These are phyloP conservation scores for Apodemia hepburni DNA, from an alignment of 2,888 invertebrate genomes.

Conservation along the genomic window DNA sequence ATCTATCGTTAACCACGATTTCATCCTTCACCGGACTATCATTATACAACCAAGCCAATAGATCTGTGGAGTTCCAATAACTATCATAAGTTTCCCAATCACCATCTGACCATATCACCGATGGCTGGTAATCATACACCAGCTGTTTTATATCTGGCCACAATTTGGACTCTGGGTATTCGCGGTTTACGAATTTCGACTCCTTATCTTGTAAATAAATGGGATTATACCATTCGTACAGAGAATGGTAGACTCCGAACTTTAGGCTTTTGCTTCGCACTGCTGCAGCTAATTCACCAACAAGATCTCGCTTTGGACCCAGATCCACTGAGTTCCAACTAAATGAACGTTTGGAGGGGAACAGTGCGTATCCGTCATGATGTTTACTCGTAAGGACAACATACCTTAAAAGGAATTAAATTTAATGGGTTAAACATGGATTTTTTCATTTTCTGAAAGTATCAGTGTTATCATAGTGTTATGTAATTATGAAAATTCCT, in stretches of 20 bases:
- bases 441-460: too few relatives aligned
- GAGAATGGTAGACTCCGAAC: constrained; percentile 92
- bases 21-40: constrained; percentile 93
- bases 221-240: constrained; percentile 94
- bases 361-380: constrained; percentile 92
- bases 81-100: constrained; percentile 93
- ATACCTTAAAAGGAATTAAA: constrained; percentile 79
- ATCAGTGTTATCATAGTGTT: too few relatives aligned
- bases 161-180: constrained; percentile 86
- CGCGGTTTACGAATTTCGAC: constrained; percentile 80
- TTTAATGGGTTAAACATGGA: too few relatives aligned
- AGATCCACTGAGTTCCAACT: constrained; percentile 92
- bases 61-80: constrained; percentile 92
- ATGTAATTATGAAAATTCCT: too few relatives aligned
- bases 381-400: constrained; percentile 93
- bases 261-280: constrained; percentile 83
- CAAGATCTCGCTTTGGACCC: constrained; percentile 88
- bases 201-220: constrained; percentile 86
- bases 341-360: constrained; percentile 89
- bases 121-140: constrained; percentile 84
- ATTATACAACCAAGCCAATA: constrained; percentile 96
- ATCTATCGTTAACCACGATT: constrained; percentile 96
- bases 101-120: constrained; percentile 96
- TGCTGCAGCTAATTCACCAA: constrained; percentile 87
- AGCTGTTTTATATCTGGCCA: constrained; percentile 91